Base-by-base conservation (phyloP, 2,797 vertebrate genomes). In the Tapera naevia region DNA sequence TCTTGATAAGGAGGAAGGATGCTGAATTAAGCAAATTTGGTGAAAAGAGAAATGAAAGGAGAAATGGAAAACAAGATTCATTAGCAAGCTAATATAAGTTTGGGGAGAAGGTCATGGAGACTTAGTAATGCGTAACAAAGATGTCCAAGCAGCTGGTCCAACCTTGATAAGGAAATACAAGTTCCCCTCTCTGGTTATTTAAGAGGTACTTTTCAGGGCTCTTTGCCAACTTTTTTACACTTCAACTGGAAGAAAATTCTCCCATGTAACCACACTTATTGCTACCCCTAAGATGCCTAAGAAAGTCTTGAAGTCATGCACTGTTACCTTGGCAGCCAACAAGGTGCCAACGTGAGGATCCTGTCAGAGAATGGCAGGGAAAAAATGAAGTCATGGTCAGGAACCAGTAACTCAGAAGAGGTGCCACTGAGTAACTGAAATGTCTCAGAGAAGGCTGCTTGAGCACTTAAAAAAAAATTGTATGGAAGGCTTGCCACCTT, bases 51-150 rank as follows among this genome's bases (percentile, higher is more conserved):
- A 91, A 30, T 56, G 62, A 94, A 96, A 96, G 71, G 10, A 91
- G 87, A 94, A 95, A 78, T 46, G 18, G 65, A 91, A 92, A 93
- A 78, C 18, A 92, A 23, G 28, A 87, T 85, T 95, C 69, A 91
- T 37, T 79, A 80, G 75, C 43, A 90, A 84, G 56, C 35, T 85
- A 61, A n/a, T 45, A 41, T 54, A 72, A 79, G 33, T 88, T 75
- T 88, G 50, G 43, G 78, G 67, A 94, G 66, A 94, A 95, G 84
- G 93, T 96, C 83, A 87, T 7, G 58, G 30, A 95, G 51, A 48
- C 91, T 94, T 94, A 94, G 94, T 95, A 83, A 92, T 83, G 80
- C 69, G 45, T 67, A 88, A 74, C 39, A 86, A 94, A 89, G 79
- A 74, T 90, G 45, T 41, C 72, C 72, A 88, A 88, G 86, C 76